These are phyloP conservation scores for Mechanitis messenoides DNA, from an alignment of 2,888 invertebrate species.

Conservation along the genomic window DNA sequence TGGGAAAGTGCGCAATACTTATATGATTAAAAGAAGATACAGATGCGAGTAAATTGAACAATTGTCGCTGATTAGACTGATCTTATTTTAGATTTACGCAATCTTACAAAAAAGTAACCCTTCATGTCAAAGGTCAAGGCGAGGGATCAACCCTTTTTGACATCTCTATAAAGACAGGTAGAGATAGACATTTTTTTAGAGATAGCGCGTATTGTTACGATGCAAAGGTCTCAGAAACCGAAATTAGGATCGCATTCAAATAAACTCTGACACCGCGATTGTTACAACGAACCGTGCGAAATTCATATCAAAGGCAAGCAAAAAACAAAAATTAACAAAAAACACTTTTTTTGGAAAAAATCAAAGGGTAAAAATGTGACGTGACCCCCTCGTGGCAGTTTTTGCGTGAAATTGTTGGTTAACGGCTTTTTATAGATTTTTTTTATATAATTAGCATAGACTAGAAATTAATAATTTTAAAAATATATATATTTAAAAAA, in stretches of 20 bases:
- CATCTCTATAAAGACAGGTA: constrained; percentile 53
- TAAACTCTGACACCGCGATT: constrained; percentile 50
- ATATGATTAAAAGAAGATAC: constrained; percentile 16
- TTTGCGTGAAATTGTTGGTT: constrained; percentile 23
- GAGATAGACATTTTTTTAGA: constrained; percentile 48
- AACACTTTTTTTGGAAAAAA: constrained; percentile 39
- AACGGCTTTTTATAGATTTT: constrained; percentile 22
- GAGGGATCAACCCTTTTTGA: constrained; percentile 58
- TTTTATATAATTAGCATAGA: too few relatives aligned
- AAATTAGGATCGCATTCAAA: constrained; percentile 72
- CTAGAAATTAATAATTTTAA: too few relatives aligned
- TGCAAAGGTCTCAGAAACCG: constrained; percentile 57
- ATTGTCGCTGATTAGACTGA: constrained; percentile 46
- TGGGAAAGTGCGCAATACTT: constrained; percentile 11
- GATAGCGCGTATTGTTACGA: constrained; percentile 51
- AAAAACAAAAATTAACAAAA: constrained; percentile 37
- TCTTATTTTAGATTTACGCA: constrained; percentile 45
- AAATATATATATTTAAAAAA: background rate
- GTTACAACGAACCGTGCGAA: constrained; percentile 72
- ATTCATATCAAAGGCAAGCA: constrained; percentile 49
- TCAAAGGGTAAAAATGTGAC: constrained; percentile 42
- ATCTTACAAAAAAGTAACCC: constrained; percentile 44
- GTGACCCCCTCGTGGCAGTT: constrained; percentile 21
- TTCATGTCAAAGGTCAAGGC: constrained; percentile 57
- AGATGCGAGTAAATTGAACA: constrained; percentile 30